Evolutionary conservation across 2,888 invertebrate species (phyloP).

Genomic region (Drosophila atripex): DNA sequence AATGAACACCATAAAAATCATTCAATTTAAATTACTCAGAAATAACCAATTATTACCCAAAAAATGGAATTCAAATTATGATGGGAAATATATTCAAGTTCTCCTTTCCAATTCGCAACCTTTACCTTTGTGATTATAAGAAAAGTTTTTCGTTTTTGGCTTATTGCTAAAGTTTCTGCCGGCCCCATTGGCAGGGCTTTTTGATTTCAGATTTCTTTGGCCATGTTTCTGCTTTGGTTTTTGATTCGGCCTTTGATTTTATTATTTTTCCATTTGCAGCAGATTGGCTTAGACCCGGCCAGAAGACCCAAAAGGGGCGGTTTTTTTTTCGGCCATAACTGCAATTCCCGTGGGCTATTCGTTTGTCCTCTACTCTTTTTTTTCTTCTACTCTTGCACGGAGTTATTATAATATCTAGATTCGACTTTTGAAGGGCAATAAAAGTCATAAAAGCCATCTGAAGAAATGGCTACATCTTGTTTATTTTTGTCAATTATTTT

Average conservation of each 20-base stretch:
- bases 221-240: conserved; percentile 20
- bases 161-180: conserved; percentile 43
- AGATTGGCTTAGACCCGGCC: conserved; percentile 46
- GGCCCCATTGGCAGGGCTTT: conserved; percentile 34
- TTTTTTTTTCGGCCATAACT: conserved; percentile 27
- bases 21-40: not conserved
- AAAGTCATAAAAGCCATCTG: too few relatives aligned
- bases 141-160: conserved; percentile 42
- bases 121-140: conserved; percentile 43
- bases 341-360: conserved; percentile 49
- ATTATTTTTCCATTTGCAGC: conserved; percentile 64
- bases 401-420: not conserved
- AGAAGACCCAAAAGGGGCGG: conserved; percentile 27
- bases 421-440: not conserved
- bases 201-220: conserved; percentile 26
- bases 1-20: not conserved
- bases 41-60: not conserved
- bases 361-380: too few relatives aligned
- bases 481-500: not conserved
- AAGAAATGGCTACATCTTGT: too few relatives aligned
- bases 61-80: conserved; percentile 31
- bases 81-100: conserved; percentile 7
- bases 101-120: conserved; percentile 5
- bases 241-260: conserved; percentile 48
- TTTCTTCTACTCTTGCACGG: conserved; percentile 14